phyloP scores from a whole-genome alignment of 2,113 vertebrate species.

The Campylomormyrus numenius region DNA sequence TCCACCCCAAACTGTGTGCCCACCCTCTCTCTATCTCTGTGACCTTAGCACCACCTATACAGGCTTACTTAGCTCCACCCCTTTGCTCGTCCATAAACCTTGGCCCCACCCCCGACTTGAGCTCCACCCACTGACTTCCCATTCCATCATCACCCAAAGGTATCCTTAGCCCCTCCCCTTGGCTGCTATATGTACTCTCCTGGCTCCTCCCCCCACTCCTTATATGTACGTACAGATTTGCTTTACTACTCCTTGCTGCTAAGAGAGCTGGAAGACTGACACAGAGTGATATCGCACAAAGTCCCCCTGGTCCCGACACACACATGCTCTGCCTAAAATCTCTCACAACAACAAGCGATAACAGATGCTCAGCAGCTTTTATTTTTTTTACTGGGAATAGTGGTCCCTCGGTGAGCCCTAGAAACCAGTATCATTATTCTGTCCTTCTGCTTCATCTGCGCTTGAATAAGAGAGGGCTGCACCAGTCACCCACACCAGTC shows the following conservation, averaged over 20 bases:
- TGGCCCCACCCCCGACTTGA: not conserved
- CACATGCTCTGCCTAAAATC: constrained; percentile 1
- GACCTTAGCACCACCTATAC: not conserved
- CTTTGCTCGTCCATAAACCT: not conserved
- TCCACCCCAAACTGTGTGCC: not conserved
- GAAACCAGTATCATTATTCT: constrained; percentile 4
- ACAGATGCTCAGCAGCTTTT: not conserved
- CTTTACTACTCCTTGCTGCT: not conserved
- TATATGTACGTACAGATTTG: not conserved
- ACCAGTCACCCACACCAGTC: not conserved
- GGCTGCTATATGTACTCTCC: not conserved
- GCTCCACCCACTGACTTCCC: not conserved
- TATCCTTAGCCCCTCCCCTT: not conserved
- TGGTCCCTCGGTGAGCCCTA: not conserved
- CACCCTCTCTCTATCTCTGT: not conserved
- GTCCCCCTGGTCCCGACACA: not conserved
- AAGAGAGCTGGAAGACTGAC: not conserved
- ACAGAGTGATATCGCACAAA: not conserved
- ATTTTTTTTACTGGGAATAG: constrained; percentile 2
- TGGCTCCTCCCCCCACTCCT: not conserved
- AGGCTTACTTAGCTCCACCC: not conserved
- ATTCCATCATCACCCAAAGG: not conserved
- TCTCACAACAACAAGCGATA: not conserved
- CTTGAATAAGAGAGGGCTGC: not conserved
- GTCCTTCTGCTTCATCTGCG: not conserved